phyloP scores from a whole-genome alignment of 2,797 vertebrate genomes.

The Oreochromis mossambicus region DNA sequence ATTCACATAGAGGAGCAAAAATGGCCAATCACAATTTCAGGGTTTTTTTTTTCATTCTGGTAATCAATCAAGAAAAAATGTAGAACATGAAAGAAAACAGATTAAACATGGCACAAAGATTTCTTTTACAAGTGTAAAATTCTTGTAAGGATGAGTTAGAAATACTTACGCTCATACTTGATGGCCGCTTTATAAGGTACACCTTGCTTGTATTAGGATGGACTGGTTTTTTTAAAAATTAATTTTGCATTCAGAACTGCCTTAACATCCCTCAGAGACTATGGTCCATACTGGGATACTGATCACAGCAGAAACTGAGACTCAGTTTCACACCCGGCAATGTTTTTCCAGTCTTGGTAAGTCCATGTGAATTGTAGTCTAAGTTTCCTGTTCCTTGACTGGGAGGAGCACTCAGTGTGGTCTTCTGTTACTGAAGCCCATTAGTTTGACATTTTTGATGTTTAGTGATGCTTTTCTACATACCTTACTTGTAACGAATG shows the following conservation, averaged over 20 bases:
- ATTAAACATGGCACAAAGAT: neutral
- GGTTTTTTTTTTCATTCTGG: neutral
- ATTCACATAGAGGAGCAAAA: neutral
- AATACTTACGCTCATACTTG: neutral
- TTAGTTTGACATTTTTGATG: neutral
- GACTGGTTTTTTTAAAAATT: fast-evolving
- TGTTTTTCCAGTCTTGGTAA: neutral
- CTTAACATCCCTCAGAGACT: neutral
- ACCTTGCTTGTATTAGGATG: neutral
- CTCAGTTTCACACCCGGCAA: neutral
- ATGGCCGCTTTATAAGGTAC: neutral
- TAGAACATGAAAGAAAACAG: neutral
- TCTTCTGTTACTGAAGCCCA: neutral
- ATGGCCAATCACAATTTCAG: neutral
- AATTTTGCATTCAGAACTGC: neutral
- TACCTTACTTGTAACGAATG: neutral
- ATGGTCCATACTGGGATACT: neutral
- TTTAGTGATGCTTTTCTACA: neutral
- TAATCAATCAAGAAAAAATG: neutral
- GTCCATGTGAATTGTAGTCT: neutral
- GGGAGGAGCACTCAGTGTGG: neutral
- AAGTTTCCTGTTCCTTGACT: neutral
- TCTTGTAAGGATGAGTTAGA: neutral
- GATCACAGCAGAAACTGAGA: neutral
- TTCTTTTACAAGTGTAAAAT: neutral